These are phyloP conservation scores for Anodontia alba DNA, from an alignment of 2,888 invertebrate species.

Conservation along the genomic window DNA sequence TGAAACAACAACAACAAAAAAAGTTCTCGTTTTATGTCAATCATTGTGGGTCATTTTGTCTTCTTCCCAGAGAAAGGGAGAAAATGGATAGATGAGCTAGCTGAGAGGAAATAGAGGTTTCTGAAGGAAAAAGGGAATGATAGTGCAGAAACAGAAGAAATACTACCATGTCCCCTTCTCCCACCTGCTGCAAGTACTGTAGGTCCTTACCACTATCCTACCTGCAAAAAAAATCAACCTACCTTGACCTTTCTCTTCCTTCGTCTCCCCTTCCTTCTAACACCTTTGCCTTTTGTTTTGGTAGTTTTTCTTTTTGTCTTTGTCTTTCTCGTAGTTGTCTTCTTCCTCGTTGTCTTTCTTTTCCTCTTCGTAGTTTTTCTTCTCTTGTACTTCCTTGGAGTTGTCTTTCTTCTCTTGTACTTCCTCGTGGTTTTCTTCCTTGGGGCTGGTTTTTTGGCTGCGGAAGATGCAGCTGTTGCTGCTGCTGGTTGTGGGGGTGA, in stretches of 20 bases:
- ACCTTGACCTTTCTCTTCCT: neutral
- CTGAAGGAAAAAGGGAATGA: too few species aligned
- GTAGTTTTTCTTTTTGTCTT: conserved; percentile 40
- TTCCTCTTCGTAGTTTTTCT: conserved; percentile 60
- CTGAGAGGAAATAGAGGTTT: too few species aligned
- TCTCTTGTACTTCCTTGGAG: conserved; percentile 53
- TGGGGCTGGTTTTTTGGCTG: conserved; percentile 47
- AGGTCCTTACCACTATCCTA: too few species aligned
- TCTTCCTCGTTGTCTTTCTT: conserved; percentile 44
- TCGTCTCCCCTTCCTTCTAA: conserved; percentile 28
- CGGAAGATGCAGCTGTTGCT: conserved; percentile 33
- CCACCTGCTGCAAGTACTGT: too few species aligned
- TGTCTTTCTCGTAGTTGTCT: conserved; percentile 29
- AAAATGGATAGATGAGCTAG: too few species aligned
- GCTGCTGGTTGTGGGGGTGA: conserved; percentile 28
- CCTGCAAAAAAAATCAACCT: too few species aligned
- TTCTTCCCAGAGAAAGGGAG: too few species aligned
- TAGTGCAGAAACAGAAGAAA: too few species aligned
- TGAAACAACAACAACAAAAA: too few species aligned
- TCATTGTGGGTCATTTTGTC: too few species aligned
- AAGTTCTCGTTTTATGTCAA: too few species aligned
- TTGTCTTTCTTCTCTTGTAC: conserved; percentile 53
- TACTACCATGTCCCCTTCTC: too few species aligned
- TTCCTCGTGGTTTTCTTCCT: conserved; percentile 52
- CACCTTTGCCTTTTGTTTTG: conserved; percentile 31